A percentile compares a stretch with the other conserved stretches of the same genome.
phyloP scores from a whole-genome alignment of 2,113 vertebrate genomes.

The Chaetodon auriga region DNA sequence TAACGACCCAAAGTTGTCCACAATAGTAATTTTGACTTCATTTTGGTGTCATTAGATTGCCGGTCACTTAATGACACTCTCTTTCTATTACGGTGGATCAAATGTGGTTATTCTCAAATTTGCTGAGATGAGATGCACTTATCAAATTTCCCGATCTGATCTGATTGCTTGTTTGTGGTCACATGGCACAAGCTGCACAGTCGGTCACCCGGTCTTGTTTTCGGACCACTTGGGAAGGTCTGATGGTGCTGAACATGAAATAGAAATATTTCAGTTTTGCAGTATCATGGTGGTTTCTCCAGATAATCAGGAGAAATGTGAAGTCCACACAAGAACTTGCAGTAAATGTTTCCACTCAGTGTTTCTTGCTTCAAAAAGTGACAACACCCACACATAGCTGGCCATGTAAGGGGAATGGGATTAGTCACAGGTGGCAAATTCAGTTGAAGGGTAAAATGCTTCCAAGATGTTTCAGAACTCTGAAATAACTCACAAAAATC shows the following conservation, averaged over 20 bases:
- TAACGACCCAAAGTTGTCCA: conserved; percentile 64
- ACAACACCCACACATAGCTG: conserved; percentile 1
- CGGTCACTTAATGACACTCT: conserved; percentile 53
- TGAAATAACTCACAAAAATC: background rate
- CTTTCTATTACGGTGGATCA: conserved; percentile 44
- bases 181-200: conserved; percentile 12
- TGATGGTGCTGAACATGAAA: background rate
- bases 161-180: conserved; percentile 56
- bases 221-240: conserved; percentile 4
- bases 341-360: conserved; percentile 4
- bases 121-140: conserved; percentile 43
- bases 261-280: background rate
- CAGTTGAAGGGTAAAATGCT: background rate
- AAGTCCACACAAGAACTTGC: background rate
- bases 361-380: conserved; percentile 8
- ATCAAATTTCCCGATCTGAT: conserved; percentile 52
- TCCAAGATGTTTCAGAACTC: conserved; percentile 13
- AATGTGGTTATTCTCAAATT: conserved; percentile 61
- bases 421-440: conserved; percentile 41
- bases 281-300: background rate
- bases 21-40: conserved; percentile 64
- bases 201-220: background rate
- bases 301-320: background rate
- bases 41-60: conserved; percentile 52
- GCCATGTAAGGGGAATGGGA: conserved; percentile 17